These are phyloP conservation scores for Acrobeloides nanus DNA, from an alignment of 2,888 invertebrate species.

Conservation along the genomic window DNA sequence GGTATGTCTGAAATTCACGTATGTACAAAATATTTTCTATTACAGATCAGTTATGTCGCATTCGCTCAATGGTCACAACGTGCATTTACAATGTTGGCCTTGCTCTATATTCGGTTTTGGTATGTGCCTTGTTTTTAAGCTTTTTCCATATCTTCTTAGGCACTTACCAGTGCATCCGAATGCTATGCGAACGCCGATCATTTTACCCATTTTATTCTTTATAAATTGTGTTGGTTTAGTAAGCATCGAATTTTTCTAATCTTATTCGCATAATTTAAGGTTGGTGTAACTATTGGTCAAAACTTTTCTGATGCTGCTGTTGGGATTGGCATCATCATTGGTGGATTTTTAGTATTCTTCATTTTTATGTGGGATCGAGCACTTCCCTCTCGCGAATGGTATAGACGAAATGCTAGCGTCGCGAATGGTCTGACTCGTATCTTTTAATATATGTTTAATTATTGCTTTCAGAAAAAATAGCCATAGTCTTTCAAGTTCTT, in stretches of 20 bases:
- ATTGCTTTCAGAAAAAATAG: too few relatives aligned
- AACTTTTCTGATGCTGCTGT: conserved; percentile 12
- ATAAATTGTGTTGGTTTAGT: conserved; percentile 26
- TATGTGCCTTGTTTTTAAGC: too few relatives aligned
- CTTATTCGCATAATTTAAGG: too few relatives aligned
- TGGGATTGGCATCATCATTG: conserved; percentile 21
- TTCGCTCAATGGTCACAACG: conserved; percentile 51
- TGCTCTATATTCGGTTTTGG: conserved; percentile 44
- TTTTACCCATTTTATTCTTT: conserved; percentile 42
- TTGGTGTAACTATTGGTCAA: too few relatives aligned
- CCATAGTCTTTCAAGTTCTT: too few relatives aligned
- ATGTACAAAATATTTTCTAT: too few relatives aligned
- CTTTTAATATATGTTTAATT: too few relatives aligned
- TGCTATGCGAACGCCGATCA: conserved; percentile 33
- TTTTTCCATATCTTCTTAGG: too few relatives aligned
- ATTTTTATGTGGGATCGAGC: conserved; percentile 34
- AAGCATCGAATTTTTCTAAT: conserved; percentile 4
- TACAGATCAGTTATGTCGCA: conserved; percentile 46
- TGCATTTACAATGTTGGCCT: conserved; percentile 43
- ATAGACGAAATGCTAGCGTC: too few relatives aligned
- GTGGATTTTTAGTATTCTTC: conserved; percentile 32
- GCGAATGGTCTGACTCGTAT: too few relatives aligned
- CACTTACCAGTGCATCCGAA: conserved; percentile 27
- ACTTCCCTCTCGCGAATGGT: too few relatives aligned
- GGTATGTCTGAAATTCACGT: too few relatives aligned